Conservation (phyloP, 2,888 invertebrate species). For the Eupithecia vulgata region DNA sequence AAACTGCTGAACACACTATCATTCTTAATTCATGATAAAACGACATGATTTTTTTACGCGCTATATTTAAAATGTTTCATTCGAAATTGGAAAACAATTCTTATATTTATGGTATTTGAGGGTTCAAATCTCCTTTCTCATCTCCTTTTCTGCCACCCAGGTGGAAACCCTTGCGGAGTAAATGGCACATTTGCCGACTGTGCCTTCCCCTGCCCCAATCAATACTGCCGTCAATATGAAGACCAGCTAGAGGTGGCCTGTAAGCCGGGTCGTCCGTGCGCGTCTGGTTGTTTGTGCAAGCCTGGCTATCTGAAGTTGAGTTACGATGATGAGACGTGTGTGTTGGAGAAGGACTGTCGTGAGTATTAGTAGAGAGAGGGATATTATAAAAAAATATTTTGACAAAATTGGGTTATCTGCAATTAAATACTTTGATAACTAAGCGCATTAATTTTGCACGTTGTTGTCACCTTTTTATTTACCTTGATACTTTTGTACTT, state of each 20-base stretch:
- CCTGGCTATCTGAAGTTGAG: constrained; percentile 48
- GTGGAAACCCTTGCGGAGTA: constrained; percentile 53
- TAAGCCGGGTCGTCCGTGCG: constrained; percentile 50
- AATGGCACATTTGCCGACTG: constrained; percentile 56
- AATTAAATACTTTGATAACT: no score
- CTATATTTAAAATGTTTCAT: no score
- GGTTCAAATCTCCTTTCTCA: no score
- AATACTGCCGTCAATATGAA: constrained; percentile 55
- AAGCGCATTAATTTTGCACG: no score
- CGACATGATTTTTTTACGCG: no score
- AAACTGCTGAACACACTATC: no score
- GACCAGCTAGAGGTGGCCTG: constrained; percentile 47
- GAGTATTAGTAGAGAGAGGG: constrained; percentile 7
- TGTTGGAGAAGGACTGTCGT: constrained; percentile 43
- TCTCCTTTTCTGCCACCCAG: constrained; percentile 34
- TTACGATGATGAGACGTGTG: constrained; percentile 49
- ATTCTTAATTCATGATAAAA: no score
- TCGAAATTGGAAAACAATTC: no score
- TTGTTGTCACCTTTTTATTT: not conserved
- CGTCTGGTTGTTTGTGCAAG: constrained; percentile 58
- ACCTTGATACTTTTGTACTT: not conserved
- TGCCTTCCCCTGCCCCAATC: constrained; percentile 51
- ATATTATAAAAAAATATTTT: no score
- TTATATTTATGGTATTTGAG: no score
- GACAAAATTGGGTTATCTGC: no score